Percentiles rank a stretch among this genome's conserved stretches.
Conservation (phyloP, 2,888 invertebrate species). For the Schizotus pectinicornis region DNA sequence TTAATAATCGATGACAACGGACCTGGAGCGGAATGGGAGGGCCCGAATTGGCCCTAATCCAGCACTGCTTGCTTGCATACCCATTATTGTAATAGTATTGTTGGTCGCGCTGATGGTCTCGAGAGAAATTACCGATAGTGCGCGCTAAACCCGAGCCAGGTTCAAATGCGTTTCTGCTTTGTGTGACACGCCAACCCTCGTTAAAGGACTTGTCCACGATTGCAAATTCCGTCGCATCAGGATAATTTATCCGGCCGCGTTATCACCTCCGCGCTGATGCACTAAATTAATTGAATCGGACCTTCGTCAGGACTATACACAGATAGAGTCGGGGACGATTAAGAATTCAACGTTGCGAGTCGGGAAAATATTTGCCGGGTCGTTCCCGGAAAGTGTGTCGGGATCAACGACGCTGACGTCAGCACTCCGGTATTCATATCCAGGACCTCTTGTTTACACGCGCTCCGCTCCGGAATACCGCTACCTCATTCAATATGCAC, state of each 20-base stretch:
- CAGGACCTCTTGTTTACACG: slow-evolving; percentile 20
- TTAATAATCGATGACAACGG: slow-evolving; percentile 4
- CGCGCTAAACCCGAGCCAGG: slow-evolving; percentile 3
- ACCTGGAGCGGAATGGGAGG: neutral
- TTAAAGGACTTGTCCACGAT: slow-evolving; percentile 20
- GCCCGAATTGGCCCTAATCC: slow-evolving; percentile 3
- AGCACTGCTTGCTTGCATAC: slow-evolving; percentile 21
- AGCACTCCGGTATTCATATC: slow-evolving; percentile 18
- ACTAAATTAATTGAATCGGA: slow-evolving; percentile 11
- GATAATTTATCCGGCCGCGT: slow-evolving; percentile 14
- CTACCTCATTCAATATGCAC: slow-evolving; percentile 18
- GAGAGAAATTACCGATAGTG: slow-evolving; percentile 27
- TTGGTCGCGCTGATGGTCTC: slow-evolving; percentile 19
- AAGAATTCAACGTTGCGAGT: slow-evolving; percentile 9
- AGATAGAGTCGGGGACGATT: slow-evolving; percentile 5
- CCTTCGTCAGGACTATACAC: slow-evolving; percentile 8
- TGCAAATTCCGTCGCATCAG: slow-evolving; percentile 17
- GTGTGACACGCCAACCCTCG: slow-evolving; percentile 23
- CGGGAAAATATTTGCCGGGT: neutral
- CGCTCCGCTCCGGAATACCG: slow-evolving; percentile 11
- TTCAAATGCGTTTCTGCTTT: slow-evolving; percentile 5
- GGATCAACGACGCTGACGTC: slow-evolving; percentile 7
- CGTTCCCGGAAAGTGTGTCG: no score
- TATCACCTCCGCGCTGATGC: slow-evolving; percentile 9
- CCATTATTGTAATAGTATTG: slow-evolving; percentile 27